These are phyloP conservation scores for Heterohyrax brucei DNA, from an alignment of 2,797 vertebrate genomes.

Conservation along the genomic window DNA sequence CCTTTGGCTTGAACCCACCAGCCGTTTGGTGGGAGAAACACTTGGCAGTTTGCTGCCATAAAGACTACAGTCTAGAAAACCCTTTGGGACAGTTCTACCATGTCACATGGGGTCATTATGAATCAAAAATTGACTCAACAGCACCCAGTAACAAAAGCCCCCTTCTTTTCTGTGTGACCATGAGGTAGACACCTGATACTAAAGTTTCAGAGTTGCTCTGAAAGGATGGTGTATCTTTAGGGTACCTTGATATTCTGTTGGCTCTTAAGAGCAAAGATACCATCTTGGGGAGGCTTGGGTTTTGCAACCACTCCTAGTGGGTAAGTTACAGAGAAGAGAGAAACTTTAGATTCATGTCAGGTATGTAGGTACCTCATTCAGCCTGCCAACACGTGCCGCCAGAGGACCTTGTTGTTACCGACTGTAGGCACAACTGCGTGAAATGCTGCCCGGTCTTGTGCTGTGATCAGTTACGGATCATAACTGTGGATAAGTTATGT, in stretches of 20 bases:
- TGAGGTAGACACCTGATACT: background rate
- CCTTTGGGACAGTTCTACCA: too few relatives aligned
- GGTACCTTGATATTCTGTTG: background rate
- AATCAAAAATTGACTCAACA: too few relatives aligned
- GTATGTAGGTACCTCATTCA: background rate
- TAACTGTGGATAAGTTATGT: too few relatives aligned
- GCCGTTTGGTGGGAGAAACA: too few relatives aligned
- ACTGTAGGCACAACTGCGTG: too few relatives aligned
- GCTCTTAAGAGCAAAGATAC: background rate
- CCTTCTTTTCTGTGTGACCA: background rate
- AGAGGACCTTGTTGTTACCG: background rate
- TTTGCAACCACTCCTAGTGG: background rate
- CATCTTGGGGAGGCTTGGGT: background rate
- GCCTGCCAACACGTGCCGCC: background rate
- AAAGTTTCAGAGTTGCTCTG: background rate
- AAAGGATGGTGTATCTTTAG: background rate
- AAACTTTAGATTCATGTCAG: background rate
- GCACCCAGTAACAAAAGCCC: background rate
- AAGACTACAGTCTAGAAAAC: too few relatives aligned
- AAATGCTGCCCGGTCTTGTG: too few relatives aligned
- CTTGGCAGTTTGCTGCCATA: too few relatives aligned
- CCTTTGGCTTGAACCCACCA: too few relatives aligned
- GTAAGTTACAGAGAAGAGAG: background rate
- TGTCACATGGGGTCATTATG: too few relatives aligned
- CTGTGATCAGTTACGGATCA: too few relatives aligned